Percentiles rank a stretch among this genome's conserved stretches.
Evolutionary conservation across 1,140 invertebrate genomes (phyloP).

Genomic region (Trichonephila inaurata): DNA sequence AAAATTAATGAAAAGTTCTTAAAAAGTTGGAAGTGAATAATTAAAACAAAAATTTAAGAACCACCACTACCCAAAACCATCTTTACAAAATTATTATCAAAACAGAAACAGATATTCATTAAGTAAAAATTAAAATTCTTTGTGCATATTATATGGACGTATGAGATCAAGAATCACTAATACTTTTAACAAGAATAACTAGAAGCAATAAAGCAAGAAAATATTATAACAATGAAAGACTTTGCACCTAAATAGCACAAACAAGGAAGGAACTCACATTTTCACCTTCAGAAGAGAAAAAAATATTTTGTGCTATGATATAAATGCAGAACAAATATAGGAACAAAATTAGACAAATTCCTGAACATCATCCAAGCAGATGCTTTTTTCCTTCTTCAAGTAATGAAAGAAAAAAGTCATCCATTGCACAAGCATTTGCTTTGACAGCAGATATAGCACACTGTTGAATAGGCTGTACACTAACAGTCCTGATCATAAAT

Average conservation of each 20-base stretch:
- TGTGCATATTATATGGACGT: conserved; percentile 2
- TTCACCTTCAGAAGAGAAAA: neutral
- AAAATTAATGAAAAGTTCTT: too few species aligned
- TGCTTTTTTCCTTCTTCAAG: neutral
- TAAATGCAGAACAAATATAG: conserved; percentile 50
- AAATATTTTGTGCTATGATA: neutral
- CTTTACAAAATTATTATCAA: too few species aligned
- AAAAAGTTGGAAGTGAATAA: too few species aligned
- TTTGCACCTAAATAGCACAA: neutral
- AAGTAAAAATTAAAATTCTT: neutral
- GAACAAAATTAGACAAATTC: conserved; percentile 13
- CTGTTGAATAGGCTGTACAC: neutral
- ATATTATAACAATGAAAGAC: neutral
- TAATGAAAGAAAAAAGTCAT: neutral
- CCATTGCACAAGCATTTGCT: neutral
- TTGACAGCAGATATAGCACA: neutral
- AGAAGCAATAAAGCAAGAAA: conserved; percentile 1
- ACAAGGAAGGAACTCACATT: neutral
- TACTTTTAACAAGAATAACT: conserved; percentile 4
- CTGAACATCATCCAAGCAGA: neutral
- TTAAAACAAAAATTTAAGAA: too few species aligned
- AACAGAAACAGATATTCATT: neutral
- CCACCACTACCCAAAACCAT: too few species aligned
- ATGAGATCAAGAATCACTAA: neutral
- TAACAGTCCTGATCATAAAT: conserved; percentile 49